Conservation (phyloP, 2,797 vertebrate genomes). For the Sphenopsis melanotis region DNA sequence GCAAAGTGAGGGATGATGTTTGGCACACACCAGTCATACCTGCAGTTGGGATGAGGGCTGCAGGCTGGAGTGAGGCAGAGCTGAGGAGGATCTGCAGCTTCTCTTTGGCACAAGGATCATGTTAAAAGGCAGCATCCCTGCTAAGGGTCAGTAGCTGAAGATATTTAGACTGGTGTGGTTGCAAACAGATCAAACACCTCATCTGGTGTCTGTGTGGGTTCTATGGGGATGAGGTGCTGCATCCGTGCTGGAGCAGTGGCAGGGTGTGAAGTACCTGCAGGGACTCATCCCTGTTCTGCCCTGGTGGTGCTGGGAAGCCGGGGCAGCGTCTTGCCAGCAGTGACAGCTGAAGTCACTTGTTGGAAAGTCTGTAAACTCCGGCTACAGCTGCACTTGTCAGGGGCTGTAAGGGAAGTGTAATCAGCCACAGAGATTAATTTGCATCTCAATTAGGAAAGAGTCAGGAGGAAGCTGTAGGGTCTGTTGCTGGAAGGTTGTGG, state of each 20-base stretch:
- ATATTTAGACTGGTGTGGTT: accelerated
- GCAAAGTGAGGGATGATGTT: neutral
- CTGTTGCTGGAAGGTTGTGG: conserved; percentile 79
- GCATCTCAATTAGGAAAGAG: conserved; percentile 92
- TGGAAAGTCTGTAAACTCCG: conserved; percentile 82
- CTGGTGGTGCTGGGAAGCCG: neutral
- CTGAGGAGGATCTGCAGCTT: neutral
- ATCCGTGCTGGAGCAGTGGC: neutral
- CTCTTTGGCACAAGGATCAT: accelerated
- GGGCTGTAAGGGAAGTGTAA: conserved; percentile 91
- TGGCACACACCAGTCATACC: accelerated
- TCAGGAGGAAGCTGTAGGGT: conserved; percentile 76
- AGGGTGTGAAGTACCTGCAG: neutral
- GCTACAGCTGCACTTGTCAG: conserved; percentile 95
- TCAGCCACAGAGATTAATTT: conserved; percentile 93
- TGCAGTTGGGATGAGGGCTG: neutral
- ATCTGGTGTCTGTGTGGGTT: neutral
- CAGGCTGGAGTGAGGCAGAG: neutral
- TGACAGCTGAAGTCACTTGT: conserved; percentile 83
- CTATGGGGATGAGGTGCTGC: accelerated
- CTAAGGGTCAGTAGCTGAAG: neutral
- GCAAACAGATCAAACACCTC: accelerated
- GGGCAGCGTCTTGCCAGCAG: conserved; percentile 57
- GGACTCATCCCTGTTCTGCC: neutral
- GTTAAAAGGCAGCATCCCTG: neutral